phyloP scores from a whole-genome alignment of 2,113 vertebrate species.

The Agapornis roseicollis region DNA sequence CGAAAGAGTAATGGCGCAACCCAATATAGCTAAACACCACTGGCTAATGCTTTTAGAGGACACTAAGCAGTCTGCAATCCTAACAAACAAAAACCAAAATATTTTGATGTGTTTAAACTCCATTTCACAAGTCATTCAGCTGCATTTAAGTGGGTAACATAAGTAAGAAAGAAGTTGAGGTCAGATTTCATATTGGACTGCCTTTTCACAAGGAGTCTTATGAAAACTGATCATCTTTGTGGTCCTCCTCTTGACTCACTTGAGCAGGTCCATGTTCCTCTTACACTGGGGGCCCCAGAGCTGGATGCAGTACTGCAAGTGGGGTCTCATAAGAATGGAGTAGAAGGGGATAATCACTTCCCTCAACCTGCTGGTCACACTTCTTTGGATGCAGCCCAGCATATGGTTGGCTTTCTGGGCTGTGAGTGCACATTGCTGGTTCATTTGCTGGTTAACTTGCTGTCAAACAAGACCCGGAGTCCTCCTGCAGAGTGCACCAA shows the following conservation, averaged over 20 bases:
- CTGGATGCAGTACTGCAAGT: fast-evolving
- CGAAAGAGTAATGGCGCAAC: neutral
- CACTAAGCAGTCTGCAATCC: neutral
- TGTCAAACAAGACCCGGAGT: neutral
- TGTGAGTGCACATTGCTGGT: fast-evolving
- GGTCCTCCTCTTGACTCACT: neutral
- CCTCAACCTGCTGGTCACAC: fast-evolving
- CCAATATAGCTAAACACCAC: neutral
- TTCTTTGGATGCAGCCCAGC: neutral
- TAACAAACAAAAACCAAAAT: neutral
- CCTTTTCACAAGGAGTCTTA: neutral
- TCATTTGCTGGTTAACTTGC: neutral
- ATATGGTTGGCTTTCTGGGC: neutral
- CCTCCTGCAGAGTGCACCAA: neutral
- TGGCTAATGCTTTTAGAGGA: neutral
- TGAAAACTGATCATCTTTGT: neutral
- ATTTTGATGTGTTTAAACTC: neutral
- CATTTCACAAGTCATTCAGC: neutral
- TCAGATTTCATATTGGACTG: neutral
- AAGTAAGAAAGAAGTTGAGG: neutral
- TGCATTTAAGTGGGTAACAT: neutral
- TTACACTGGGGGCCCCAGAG: fast-evolving
- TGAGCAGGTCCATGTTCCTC: neutral
- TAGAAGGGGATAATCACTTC: neutral
- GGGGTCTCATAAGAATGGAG: neutral